Percentiles rank a stretch among this genome's conserved stretches.
Conservation (phyloP, 1,140 invertebrate species). For the Sminthurides bifidus region DNA sequence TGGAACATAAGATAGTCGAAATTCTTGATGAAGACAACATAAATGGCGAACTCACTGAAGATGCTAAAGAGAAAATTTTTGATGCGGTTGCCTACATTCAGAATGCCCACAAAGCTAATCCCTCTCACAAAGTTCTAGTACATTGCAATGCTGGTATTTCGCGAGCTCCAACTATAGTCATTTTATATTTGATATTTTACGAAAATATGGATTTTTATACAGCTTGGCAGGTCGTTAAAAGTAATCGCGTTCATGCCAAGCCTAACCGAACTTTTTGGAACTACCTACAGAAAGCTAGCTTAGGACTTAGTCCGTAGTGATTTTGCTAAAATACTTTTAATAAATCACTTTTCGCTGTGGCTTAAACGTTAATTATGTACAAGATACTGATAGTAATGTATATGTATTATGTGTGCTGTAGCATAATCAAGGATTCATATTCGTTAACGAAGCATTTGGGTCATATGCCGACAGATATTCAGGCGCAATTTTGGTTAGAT, state of each 20-base stretch:
- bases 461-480: too few species aligned
- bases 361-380: too few species aligned
- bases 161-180: slow-evolving; percentile 64
- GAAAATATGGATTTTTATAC: slow-evolving; percentile 49
- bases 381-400: too few species aligned
- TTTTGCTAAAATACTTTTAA: too few species aligned
- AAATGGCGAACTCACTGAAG: slow-evolving; percentile 32
- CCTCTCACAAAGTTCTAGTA: slow-evolving; percentile 56
- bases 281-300: slow-evolving; percentile 51
- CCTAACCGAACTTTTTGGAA: slow-evolving; percentile 68
- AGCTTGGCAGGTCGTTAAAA: slow-evolving; percentile 58
- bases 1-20: slow-evolving; percentile 35
- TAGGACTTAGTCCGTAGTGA: too few species aligned
- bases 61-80: slow-evolving; percentile 15
- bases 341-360: too few species aligned
- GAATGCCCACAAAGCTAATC: slow-evolving; percentile 35
- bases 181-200: slow-evolving; percentile 68
- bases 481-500: too few species aligned
- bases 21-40: slow-evolving; percentile 37
- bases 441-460: too few species aligned
- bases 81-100: slow-evolving; percentile 24
- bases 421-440: too few species aligned
- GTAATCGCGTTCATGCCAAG: slow-evolving; percentile 49
- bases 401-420: too few species aligned
- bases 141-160: slow-evolving; percentile 89